Evolutionary conservation across 1,140 invertebrate species (phyloP).

Genomic region (Halotydeus destructor): DNA sequence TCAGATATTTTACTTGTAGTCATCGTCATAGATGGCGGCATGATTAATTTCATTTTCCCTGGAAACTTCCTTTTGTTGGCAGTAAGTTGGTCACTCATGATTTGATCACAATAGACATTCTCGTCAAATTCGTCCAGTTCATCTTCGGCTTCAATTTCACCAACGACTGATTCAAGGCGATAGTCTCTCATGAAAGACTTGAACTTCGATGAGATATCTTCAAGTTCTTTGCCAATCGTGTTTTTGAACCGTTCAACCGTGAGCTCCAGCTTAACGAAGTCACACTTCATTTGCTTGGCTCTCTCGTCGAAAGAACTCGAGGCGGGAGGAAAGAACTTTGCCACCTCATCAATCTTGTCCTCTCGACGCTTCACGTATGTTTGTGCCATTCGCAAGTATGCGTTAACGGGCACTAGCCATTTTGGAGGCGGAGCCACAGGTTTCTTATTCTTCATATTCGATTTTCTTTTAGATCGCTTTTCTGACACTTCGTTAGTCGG

Average conservation of each 20-base stretch:
- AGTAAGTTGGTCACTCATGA: too few relatives aligned
- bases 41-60: too few relatives aligned
- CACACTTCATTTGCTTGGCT: neutral
- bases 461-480: too few relatives aligned
- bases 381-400: neutral
- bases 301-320: neutral
- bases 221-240: neutral
- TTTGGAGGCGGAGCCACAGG: too few relatives aligned
- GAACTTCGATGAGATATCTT: neutral
- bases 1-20: too few relatives aligned
- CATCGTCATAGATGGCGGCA: too few relatives aligned
- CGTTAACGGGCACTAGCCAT: neutral
- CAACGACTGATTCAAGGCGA: neutral
- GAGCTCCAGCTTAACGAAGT: neutral
- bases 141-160: neutral
- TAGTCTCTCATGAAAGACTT: constrained; percentile 1
- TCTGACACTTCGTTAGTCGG: too few relatives aligned
- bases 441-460: too few relatives aligned
- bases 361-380: neutral
- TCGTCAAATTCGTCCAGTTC: too few relatives aligned
- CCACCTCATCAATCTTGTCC: neutral
- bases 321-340: constrained; percentile 2
- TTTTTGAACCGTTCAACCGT: constrained; percentile 4
- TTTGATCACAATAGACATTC: too few relatives aligned
- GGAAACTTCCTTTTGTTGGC: too few relatives aligned